phyloP scores from a whole-genome alignment of 2,888 invertebrate genomes.

The Trissolcus brochymenae region DNA sequence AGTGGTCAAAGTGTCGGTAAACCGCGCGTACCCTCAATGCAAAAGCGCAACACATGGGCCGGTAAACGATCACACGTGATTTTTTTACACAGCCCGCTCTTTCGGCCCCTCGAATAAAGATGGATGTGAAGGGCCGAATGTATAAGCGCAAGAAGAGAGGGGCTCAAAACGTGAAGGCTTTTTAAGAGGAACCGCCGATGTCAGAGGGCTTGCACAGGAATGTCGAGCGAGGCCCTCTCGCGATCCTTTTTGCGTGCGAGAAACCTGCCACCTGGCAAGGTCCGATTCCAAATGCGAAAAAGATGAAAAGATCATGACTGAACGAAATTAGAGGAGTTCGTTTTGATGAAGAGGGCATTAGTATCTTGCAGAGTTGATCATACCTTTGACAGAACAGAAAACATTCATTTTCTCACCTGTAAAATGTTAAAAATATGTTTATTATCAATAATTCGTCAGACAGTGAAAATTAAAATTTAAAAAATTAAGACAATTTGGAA shows the following conservation, averaged over 20 bases:
- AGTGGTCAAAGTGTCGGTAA: slow-evolving; percentile 51
- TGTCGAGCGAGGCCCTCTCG: slow-evolving; percentile 62
- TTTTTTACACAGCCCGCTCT: slow-evolving; percentile 49
- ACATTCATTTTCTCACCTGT: background rate
- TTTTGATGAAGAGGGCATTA: too few species aligned
- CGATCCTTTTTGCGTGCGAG: slow-evolving; percentile 56
- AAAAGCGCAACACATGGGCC: slow-evolving; percentile 68
- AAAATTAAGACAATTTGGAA: too few species aligned
- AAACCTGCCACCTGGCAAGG: slow-evolving; percentile 62
- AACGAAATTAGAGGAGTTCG: slow-evolving; percentile 14
- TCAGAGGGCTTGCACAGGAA: slow-evolving; percentile 71
- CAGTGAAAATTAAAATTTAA: too few species aligned
- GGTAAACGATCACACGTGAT: slow-evolving; percentile 68
- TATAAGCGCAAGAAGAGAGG: slow-evolving; percentile 17
- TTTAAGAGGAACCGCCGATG: slow-evolving; percentile 66
- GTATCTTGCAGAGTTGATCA: too few species aligned
- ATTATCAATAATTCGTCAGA: too few species aligned
- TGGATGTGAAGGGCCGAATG: slow-evolving; percentile 29
- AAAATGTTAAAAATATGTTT: too few species aligned
- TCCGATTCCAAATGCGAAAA: slow-evolving; percentile 24
- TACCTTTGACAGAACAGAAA: background rate
- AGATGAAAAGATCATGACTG: slow-evolving; percentile 40
- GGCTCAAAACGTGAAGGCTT: slow-evolving; percentile 48
- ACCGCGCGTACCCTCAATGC: slow-evolving; percentile 68
- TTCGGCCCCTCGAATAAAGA: slow-evolving; percentile 15